Conservation (phyloP, 2,113 vertebrate genomes). For the Nicator chloris region DNA sequence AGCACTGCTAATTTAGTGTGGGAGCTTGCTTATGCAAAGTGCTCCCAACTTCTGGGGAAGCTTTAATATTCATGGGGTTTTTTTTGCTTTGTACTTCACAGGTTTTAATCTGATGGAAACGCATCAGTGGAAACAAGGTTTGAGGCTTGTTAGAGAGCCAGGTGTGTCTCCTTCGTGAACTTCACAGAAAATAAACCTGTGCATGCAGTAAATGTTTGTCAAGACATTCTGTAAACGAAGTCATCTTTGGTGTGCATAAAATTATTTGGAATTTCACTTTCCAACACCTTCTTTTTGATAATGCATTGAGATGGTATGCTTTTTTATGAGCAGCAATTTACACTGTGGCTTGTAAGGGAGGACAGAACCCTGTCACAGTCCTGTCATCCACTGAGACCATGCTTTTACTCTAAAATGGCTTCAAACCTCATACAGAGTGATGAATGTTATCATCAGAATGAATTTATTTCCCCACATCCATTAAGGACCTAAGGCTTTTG, state of each 20-base stretch:
- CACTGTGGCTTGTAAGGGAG: background rate
- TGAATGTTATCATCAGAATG: background rate
- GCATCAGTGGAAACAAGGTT: background rate
- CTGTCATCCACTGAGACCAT: fast-evolving
- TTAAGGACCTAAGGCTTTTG: background rate
- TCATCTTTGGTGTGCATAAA: no score
- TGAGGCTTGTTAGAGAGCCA: background rate
- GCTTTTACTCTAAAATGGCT: background rate
- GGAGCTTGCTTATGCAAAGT: background rate
- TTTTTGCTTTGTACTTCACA: background rate
- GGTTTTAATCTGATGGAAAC: background rate
- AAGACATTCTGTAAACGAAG: background rate
- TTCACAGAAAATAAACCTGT: background rate
- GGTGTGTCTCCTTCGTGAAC: background rate
- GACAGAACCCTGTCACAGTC: background rate
- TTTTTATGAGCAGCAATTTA: background rate
- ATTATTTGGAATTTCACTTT: background rate
- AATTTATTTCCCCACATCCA: background rate
- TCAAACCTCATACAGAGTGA: background rate
- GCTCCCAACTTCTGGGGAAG: background rate
- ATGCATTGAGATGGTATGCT: background rate
- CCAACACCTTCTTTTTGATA: background rate
- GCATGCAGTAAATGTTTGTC: background rate
- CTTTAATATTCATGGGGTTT: background rate
- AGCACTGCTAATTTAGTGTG: background rate